Base-by-base conservation (phyloP, 2,888 invertebrate genomes). In the Cephus nigrinus region DNA sequence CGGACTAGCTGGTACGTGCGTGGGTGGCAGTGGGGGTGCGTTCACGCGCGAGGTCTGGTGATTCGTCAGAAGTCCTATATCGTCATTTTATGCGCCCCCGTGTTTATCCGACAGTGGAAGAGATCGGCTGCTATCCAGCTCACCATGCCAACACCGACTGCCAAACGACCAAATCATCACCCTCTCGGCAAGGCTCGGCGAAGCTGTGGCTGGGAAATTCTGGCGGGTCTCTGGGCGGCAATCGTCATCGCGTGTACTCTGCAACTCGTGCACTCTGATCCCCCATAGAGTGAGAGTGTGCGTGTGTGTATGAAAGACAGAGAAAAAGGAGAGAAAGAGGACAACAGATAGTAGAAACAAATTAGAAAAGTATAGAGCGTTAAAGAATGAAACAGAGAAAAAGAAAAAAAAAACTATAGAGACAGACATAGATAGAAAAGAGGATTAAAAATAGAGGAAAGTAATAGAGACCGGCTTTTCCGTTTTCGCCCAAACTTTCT, bases 221-320 rank as follows among this genome's bases (percentile, higher is more conserved):
- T 80, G 78, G 79, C 78, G 55, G 55, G 55, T 55, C 55, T 55
- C 55, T 23, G 55, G 55, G 55, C 55, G 15, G 55, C 55, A 55
- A 55, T 55, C 55, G 55, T 55, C 55, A 55, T 55, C 55, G 55
- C 55, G 23, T 80, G 77, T 80, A 75, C 78, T 79, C 76, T 80
- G 78, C 82, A 79, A 85, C 80, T 75, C 75, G 75, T 80, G 84
- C 84, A 82, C 80, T 80, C 80, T 82, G 84, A 83, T 82, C 85
- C 86, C 83, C 85, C 82, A 81, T 80, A 80, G 82, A 81, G 81
- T 3, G 31, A 55, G 55, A 55, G 55, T 23, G 55, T 55, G 55
- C 55, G 55, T 55, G 55, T 15, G 40, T 55, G 55, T 55, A 55
- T 55, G 55, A 23, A 55, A 55, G 55, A 55, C 9, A 55, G 23